A percentile compares a stretch with the other conserved stretches of the same genome.
Conservation (phyloP, 2,113 vertebrate genomes). For the Oreochromis spilurus region DNA sequence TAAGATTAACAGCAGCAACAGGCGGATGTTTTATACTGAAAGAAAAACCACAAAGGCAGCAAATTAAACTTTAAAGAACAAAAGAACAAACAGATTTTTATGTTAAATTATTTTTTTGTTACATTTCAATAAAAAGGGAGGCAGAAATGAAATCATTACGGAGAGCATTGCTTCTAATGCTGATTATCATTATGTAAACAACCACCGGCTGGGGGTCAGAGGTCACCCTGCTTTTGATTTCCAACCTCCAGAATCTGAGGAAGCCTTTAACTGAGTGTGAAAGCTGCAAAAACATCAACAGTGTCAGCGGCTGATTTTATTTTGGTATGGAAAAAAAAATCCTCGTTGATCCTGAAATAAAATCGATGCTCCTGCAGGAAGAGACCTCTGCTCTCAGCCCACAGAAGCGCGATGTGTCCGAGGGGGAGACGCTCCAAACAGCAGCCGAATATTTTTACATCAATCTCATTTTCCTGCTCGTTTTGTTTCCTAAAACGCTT, state of each 20-base stretch:
- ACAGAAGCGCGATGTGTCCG: neutral
- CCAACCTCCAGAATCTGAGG: neutral
- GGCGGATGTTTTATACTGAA: neutral
- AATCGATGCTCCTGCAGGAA: conserved; percentile 28
- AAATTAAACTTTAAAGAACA: neutral
- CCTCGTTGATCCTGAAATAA: neutral
- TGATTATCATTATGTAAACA: neutral
- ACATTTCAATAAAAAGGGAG: neutral
- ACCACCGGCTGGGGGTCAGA: neutral
- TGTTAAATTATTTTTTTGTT: neutral
- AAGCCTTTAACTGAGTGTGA: neutral
- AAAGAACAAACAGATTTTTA: neutral
- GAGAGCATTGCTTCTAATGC: neutral
- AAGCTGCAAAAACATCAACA: neutral
- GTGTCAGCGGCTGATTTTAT: neutral
- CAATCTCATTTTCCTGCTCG: conserved; percentile 40
- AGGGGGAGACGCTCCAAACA: neutral
- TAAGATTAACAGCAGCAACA: neutral
- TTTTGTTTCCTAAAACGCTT: conserved; percentile 48
- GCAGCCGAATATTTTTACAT: conserved; percentile 36
- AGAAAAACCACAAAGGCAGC: neutral
- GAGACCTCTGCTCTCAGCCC: conserved; percentile 5
- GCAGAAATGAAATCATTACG: neutral
- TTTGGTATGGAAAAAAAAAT: neutral
- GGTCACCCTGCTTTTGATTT: neutral